Percentiles rank a stretch among this genome's conserved stretches.
These are phyloP conservation scores for Coremacera marginata DNA, from an alignment of 2,888 invertebrate genomes.

Conservation along the genomic window DNA sequence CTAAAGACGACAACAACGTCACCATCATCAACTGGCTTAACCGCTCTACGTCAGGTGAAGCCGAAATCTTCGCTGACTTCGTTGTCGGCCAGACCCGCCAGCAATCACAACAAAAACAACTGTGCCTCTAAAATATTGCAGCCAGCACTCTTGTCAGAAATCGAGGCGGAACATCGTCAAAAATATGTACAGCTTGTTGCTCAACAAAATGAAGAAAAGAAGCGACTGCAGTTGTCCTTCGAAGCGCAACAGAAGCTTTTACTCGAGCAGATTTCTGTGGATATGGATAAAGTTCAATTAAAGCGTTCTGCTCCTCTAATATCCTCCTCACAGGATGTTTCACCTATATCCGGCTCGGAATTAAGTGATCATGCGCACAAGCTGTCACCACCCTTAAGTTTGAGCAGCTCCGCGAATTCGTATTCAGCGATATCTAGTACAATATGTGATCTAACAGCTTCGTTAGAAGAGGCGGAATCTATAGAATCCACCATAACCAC, in stretches of 20 bases:
- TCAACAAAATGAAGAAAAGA: slow-evolving; percentile 76
- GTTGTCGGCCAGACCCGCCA: background rate
- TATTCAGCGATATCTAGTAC: slow-evolving; percentile 8
- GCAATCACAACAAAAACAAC: slow-evolving; percentile 42
- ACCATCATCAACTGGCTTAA: background rate
- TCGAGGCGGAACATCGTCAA: slow-evolving; percentile 76
- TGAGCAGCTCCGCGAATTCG: slow-evolving; percentile 32
- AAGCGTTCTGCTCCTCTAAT: background rate
- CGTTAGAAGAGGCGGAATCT: slow-evolving; percentile 8
- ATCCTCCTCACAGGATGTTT: slow-evolving; percentile 18
- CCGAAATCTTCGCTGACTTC: slow-evolving; percentile 31
- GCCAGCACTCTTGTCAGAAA: slow-evolving; percentile 50
- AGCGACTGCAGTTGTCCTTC: slow-evolving; percentile 75
- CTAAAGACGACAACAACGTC: slow-evolving; percentile 32
- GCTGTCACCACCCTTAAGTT: slow-evolving; percentile 32
- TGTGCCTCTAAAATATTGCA: background rate
- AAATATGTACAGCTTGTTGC: slow-evolving; percentile 75
- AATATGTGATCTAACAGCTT: background rate
- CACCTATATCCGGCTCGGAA: slow-evolving; percentile 25
- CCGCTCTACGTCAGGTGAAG: slow-evolving; percentile 23
- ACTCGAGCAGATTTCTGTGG: slow-evolving; percentile 65
- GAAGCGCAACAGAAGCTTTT: slow-evolving; percentile 76
- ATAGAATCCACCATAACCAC: background rate
- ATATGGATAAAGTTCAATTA: slow-evolving; percentile 51
- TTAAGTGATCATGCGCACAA: slow-evolving; percentile 2